Evolutionary conservation across 2,797 vertebrate genomes (phyloP).

Genomic region (Synanceia verrucosa): DNA sequence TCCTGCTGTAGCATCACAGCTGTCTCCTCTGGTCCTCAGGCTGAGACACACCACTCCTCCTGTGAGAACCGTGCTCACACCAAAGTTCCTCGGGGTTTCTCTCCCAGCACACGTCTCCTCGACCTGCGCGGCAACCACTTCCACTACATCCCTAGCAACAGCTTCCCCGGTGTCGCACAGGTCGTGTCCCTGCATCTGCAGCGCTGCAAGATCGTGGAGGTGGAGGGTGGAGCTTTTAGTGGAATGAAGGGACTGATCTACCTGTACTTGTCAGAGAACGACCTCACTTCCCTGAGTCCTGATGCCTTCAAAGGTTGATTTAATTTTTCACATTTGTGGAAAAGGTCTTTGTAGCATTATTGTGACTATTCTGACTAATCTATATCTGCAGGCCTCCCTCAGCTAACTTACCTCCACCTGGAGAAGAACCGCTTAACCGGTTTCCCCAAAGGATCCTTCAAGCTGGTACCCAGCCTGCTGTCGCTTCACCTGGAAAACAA

Average conservation of each 20-base stretch:
- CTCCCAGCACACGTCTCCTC: slow-evolving; percentile 84
- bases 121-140: slow-evolving; percentile 89
- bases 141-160: slow-evolving; percentile 77
- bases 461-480: slow-evolving; percentile 85
- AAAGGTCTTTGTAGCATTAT: background rate
- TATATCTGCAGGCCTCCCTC: slow-evolving; percentile 76
- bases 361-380: background rate
- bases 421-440: slow-evolving; percentile 87
- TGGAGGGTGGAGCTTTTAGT: slow-evolving; percentile 84
- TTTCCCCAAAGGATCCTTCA: slow-evolving; percentile 85
- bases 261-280: slow-evolving; percentile 92
- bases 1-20: background rate
- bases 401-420: slow-evolving; percentile 91
- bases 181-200: slow-evolving; percentile 93
- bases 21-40: slow-evolving; percentile 40
- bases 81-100: slow-evolving; percentile 89
- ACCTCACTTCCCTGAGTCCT: slow-evolving; percentile 81
- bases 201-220: slow-evolving; percentile 82
- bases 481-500: slow-evolving; percentile 92
- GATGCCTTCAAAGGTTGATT: slow-evolving; percentile 82
- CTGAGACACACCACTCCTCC: slow-evolving; percentile 82
- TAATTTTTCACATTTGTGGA: background rate
- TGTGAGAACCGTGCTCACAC: slow-evolving; percentile 86
- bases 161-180: slow-evolving; percentile 84
- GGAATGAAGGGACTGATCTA: slow-evolving; percentile 91